A percentile compares a stretch with the other conserved stretches of the same genome.
Evolutionary conservation across 2,797 vertebrate genomes (phyloP).

Genomic region (Psittacula derbiana): DNA sequence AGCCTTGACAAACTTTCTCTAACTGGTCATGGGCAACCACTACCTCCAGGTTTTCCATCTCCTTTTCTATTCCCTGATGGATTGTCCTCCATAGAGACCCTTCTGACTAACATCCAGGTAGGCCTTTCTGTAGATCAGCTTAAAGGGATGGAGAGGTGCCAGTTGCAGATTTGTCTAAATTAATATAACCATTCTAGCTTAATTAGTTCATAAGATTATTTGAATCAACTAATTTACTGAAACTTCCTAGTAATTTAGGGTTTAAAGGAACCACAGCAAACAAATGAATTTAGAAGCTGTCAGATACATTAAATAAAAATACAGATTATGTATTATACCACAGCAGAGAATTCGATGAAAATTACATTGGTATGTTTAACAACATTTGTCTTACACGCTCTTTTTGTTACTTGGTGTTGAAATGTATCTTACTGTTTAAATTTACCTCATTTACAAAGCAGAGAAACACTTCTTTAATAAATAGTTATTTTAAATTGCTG

Average conservation of each 20-base stretch:
- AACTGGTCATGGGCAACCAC: constrained; percentile 90
- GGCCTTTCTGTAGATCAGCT: constrained; percentile 60
- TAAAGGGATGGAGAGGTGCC: constrained; percentile 10
- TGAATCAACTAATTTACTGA: constrained; percentile 34
- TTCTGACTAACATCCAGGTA: constrained; percentile 99
- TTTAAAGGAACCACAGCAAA: constrained; percentile 49
- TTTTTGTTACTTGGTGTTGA: constrained; percentile 57
- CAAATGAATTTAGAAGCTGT: constrained; percentile 49
- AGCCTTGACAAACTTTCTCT: constrained; percentile 97
- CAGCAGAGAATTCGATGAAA: constrained; percentile 41
- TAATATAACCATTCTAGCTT: constrained; percentile 31
- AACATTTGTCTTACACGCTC: constrained; percentile 40
- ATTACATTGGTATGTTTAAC: constrained; percentile 47
- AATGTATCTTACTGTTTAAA: constrained; percentile 66
- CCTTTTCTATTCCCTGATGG: constrained; percentile 98
- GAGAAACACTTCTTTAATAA: constrained; percentile 67
- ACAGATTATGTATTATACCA: constrained; percentile 14
- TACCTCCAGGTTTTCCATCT: constrained; percentile 96
- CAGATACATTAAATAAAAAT: constrained; percentile 48
- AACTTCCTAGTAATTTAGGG: constrained; percentile 33
- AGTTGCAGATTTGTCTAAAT: constrained; percentile 31
- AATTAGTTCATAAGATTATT: constrained; percentile 56
- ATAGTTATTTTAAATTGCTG: constrained; percentile 69
- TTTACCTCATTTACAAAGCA: constrained; percentile 62
- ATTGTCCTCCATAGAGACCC: constrained; percentile 98